Conservation (phyloP, 2,888 invertebrate species). For the Sinelater perroti region DNA sequence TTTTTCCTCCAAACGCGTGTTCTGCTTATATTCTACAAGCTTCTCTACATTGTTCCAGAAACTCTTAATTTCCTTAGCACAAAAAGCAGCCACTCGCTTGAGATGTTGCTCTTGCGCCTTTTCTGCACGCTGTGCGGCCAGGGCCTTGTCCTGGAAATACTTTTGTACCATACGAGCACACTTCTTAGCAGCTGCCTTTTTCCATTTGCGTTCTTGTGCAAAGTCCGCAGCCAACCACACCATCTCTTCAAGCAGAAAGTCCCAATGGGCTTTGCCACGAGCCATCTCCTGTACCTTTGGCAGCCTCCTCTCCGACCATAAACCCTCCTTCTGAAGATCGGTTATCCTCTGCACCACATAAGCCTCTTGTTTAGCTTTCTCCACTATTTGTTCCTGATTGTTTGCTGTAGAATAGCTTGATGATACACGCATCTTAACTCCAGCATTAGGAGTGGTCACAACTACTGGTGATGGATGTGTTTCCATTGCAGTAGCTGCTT, state of each 20-base stretch:
- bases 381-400: slow-evolving; percentile 81
- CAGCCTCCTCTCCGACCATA: slow-evolving; percentile 91
- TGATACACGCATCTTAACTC: slow-evolving; percentile 38
- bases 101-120: slow-evolving; percentile 89
- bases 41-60: slow-evolving; percentile 98
- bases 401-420: slow-evolving; percentile 43
- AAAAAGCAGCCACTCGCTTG: slow-evolving; percentile 85
- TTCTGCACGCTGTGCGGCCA: slow-evolving; percentile 88
- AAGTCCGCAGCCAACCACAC: slow-evolving; percentile 98
- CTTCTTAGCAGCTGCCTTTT: slow-evolving; percentile 93
- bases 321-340: slow-evolving; percentile 91
- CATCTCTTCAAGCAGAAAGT: slow-evolving; percentile 98
- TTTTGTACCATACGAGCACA: slow-evolving; percentile 92
- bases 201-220: slow-evolving; percentile 97
- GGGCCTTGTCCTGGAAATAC: slow-evolving; percentile 89
- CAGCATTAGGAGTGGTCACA: slow-evolving; percentile 14
- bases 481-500: slow-evolving; percentile 30
- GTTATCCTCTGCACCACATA: slow-evolving; percentile 91
- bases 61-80: slow-evolving; percentile 91
- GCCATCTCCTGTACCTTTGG: slow-evolving; percentile 92
- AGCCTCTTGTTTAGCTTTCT: slow-evolving; percentile 91
- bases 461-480: slow-evolving; percentile 19
- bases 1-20: slow-evolving; percentile 91
- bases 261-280: slow-evolving; percentile 96
- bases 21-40: slow-evolving; percentile 93